phyloP scores from a whole-genome alignment of 2,888 invertebrate species.

The Ennomos fuscantarius region DNA sequence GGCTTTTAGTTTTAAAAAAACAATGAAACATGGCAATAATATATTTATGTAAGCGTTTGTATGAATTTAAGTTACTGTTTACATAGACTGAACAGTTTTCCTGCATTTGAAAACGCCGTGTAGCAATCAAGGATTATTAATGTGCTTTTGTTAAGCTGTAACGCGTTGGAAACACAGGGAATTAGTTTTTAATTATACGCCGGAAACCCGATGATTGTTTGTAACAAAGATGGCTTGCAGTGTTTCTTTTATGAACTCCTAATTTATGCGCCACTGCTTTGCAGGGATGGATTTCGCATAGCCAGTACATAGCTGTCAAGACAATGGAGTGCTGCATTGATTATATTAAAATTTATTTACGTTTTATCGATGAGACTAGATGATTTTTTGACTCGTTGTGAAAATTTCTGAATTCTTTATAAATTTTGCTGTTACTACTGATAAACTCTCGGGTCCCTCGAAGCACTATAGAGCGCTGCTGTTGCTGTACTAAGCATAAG shows the following conservation, averaged over 20 bases:
- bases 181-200: conserved; percentile 78
- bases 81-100: conserved; percentile 10
- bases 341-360: too few relatives aligned
- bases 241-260: conserved; percentile 15
- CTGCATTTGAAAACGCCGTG: conserved; percentile 39
- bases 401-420: too few relatives aligned
- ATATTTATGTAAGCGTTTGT: neutral
- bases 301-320: too few relatives aligned
- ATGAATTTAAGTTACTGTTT: conserved; percentile 11
- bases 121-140: conserved; percentile 73
- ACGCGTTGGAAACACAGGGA: conserved; percentile 48
- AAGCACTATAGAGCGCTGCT: too few relatives aligned
- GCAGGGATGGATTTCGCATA: conserved; percentile 3
- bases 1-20: too few relatives aligned
- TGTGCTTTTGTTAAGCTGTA: conserved; percentile 71
- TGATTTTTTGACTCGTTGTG: too few relatives aligned
- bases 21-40: too few relatives aligned
- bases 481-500: too few relatives aligned
- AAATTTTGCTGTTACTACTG: too few relatives aligned
- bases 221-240: conserved; percentile 33
- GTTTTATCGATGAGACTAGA: too few relatives aligned
- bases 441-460: too few relatives aligned
- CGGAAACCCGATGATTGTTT: conserved; percentile 56
- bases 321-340: too few relatives aligned
- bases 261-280: conserved; percentile 18